A percentile compares a stretch with the other conserved stretches of the same genome.
Conservation (phyloP, 2,797 vertebrate genomes). For the Streptopelia turtur region DNA sequence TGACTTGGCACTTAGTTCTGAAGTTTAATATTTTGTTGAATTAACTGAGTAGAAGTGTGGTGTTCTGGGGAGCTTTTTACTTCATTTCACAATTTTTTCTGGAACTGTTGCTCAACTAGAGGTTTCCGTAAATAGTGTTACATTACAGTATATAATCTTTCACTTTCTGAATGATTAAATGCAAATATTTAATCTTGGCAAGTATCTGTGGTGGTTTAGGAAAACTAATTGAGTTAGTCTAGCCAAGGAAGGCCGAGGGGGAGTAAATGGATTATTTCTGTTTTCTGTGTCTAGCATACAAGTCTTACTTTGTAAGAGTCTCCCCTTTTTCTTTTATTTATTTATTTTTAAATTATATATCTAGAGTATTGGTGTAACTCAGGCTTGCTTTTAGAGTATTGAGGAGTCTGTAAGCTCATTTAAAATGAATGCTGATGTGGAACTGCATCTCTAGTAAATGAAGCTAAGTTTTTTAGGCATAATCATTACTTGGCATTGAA, state of each 20-base stretch:
- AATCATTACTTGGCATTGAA: neutral
- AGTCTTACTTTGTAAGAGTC: neutral
- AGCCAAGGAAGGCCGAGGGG: constrained; percentile 7
- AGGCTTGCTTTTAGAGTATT: neutral
- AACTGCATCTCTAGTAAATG: neutral
- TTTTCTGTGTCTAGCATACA: neutral
- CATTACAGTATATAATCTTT: constrained; percentile 50
- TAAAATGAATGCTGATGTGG: neutral
- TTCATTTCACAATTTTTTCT: constrained; percentile 55
- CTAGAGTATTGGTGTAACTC: neutral
- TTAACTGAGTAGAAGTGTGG: neutral
- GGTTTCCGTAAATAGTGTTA: constrained; percentile 41
- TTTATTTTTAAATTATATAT: neutral
- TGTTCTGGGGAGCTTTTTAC: constrained; percentile 22
- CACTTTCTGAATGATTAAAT: constrained; percentile 67
- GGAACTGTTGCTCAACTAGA: constrained; percentile 51
- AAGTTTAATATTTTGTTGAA: neutral
- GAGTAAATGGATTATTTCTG: constrained; percentile 53
- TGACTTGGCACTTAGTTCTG: neutral
- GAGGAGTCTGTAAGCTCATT: neutral
- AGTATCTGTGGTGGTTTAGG: constrained; percentile 37
- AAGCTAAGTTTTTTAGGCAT: neutral
- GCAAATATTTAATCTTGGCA: constrained; percentile 55
- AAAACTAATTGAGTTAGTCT: constrained; percentile 48
- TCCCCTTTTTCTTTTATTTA: neutral